phyloP scores from a whole-genome alignment of 2,797 vertebrate species.

The Neosilurus hyrtlii region DNA sequence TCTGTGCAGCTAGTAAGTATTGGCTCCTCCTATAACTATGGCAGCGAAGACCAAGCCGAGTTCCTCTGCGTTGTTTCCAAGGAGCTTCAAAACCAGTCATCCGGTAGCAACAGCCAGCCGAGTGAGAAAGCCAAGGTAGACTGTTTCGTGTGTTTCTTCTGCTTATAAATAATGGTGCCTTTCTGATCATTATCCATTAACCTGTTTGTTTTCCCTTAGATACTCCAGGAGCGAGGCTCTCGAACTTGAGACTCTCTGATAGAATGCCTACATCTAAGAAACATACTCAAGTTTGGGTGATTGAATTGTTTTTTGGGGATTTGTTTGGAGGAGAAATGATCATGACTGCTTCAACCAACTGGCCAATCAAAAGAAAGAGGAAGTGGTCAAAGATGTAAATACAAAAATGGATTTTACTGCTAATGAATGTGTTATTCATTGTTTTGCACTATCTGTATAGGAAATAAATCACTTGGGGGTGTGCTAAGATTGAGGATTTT shows the following conservation, averaged over 20 bases:
- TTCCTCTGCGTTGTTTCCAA: slow-evolving; percentile 98
- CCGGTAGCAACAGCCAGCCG: slow-evolving; percentile 89
- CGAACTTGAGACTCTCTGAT: slow-evolving; percentile 83
- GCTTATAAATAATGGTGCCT: background rate
- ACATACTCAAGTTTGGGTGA: background rate
- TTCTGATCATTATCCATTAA: background rate
- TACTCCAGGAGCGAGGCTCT: slow-evolving; percentile 96
- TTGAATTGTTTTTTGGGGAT: background rate
- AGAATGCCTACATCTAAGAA: background rate
- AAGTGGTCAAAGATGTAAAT: background rate
- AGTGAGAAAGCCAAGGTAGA: slow-evolving; percentile 98
- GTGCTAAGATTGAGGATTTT: background rate
- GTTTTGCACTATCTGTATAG: background rate
- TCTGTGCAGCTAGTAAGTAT: slow-evolving; percentile 88
- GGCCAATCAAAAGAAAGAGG: background rate
- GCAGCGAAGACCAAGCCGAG: slow-evolving; percentile 97
- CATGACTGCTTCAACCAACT: background rate
- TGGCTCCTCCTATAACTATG: slow-evolving; percentile 98
- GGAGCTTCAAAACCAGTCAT: slow-evolving; percentile 94
- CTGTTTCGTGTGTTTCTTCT: slow-evolving; percentile 13
- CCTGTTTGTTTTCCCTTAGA: slow-evolving; percentile 66
- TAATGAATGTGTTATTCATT: background rate
- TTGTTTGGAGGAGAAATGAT: background rate
- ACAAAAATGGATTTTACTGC: background rate
- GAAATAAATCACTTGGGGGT: background rate